Conservation (phyloP, 1,140 invertebrate genomes). For the Orchesella cincta region DNA sequence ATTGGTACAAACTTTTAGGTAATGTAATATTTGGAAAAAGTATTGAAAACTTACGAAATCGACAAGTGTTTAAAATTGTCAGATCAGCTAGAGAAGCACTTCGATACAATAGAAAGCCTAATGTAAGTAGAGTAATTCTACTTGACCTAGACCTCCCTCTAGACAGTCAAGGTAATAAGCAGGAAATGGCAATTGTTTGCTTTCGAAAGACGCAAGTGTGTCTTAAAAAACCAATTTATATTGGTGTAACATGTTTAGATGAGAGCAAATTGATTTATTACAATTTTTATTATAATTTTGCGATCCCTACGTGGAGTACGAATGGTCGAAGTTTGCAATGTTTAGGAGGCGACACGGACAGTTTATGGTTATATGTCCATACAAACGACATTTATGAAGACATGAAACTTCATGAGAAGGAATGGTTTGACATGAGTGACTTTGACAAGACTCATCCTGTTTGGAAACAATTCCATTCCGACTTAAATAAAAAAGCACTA, state of each 20-base stretch:
- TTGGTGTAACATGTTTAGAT: background rate
- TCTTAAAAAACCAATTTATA: background rate
- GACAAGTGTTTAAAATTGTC: background rate
- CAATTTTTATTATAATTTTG: too few relatives aligned
- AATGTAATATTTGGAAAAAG: background rate
- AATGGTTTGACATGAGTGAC: background rate
- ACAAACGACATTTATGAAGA: background rate
- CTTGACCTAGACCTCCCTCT: background rate
- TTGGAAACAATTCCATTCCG: background rate
- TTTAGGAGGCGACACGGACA: background rate
- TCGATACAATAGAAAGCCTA: background rate
- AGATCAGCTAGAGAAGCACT: background rate
- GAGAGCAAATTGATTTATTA: background rate
- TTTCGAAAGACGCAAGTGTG: background rate
- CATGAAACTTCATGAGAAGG: background rate
- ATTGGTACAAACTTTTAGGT: background rate
- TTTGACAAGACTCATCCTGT: background rate
- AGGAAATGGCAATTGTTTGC: background rate
- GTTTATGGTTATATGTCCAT: background rate
- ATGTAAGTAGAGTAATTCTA: background rate
- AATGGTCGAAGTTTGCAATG: too few relatives aligned
- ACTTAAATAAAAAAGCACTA: background rate
- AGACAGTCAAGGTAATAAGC: too few relatives aligned
- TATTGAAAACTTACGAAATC: background rate
- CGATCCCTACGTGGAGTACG: too few relatives aligned